Evolutionary conservation across 92 coral and sea anemone species (phyloP).

Genomic region (Ricordea florida): DNA sequence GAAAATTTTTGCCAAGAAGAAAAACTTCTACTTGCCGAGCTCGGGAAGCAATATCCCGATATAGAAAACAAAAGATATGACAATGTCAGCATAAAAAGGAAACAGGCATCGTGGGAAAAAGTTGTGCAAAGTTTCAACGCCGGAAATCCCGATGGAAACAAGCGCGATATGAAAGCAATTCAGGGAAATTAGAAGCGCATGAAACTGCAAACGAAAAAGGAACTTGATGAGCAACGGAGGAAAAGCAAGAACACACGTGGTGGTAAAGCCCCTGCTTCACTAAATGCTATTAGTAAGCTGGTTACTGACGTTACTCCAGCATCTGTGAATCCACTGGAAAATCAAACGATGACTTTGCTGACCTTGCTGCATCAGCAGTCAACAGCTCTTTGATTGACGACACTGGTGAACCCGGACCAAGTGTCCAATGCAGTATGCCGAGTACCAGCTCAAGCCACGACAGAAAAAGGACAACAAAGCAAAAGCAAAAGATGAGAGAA

Average conservation of each 20-base stretch:
- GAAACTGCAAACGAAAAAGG: not conserved
- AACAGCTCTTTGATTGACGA: not conserved
- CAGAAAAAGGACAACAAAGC: not conserved
- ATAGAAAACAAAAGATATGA: not conserved
- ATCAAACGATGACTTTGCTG: not conserved
- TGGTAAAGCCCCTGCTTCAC: conserved; percentile 11
- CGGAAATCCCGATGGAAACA: not conserved
- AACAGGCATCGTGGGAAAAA: not conserved
- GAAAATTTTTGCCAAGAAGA: conserved; percentile 17
- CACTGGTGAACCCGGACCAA: conserved; percentile 7
- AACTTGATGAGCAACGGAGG: conserved; percentile 1
- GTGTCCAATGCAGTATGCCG: conserved; percentile 16
- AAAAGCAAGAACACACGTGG: not conserved
- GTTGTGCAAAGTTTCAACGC: not conserved
- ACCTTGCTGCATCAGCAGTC: not conserved
- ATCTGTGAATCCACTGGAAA: not conserved
- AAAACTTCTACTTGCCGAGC: conserved; percentile 1
- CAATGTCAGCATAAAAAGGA: conserved; percentile 1
- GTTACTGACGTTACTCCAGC: conserved; percentile 3
- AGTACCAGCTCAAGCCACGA: not conserved
- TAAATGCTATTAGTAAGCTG: conserved; percentile 5
- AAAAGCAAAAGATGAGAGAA: not conserved
- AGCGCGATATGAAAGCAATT: conserved; percentile 3
- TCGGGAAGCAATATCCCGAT: not conserved
- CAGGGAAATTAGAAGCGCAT: conserved; percentile 7